Evolutionary conservation across 2,888 invertebrate species (phyloP).

Genomic region (Plagiodera versicolora): DNA sequence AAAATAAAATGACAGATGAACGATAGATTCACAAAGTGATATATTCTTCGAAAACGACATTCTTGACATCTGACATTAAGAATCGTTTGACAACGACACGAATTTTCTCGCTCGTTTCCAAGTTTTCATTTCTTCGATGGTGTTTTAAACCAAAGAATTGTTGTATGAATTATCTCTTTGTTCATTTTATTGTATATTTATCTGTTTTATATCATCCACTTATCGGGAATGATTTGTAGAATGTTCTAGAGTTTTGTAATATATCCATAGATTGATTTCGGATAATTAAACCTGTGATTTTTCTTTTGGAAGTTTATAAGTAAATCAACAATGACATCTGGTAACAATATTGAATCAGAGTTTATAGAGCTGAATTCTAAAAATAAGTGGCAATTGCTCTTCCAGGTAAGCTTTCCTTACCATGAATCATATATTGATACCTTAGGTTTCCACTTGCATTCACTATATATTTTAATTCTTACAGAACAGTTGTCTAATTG

Average conservation of each 20-base stretch:
- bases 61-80: not conserved
- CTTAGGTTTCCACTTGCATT: not conserved
- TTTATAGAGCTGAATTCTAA: slow-evolving; percentile 70
- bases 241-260: not conserved
- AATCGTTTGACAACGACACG: not conserved
- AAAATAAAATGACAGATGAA: too few relatives aligned
- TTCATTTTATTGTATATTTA: slow-evolving; percentile 24
- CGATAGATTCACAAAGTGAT: too few relatives aligned
- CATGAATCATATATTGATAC: not conserved
- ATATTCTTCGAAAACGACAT: too few relatives aligned
- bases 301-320: slow-evolving; percentile 17
- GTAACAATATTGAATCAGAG: slow-evolving; percentile 69
- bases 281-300: not conserved
- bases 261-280: not conserved
- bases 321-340: slow-evolving; percentile 44
- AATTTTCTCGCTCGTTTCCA: not conserved
- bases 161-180: slow-evolving; percentile 18
- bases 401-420: slow-evolving; percentile 62
- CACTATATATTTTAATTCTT: not conserved
- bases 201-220: slow-evolving; percentile 32
- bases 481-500: not conserved
- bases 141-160: not conserved
- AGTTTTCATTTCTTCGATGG: not conserved
- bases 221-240: slow-evolving; percentile 46
- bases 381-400: slow-evolving; percentile 71